Conservation (phyloP, 2,888 invertebrate genomes). For the Pasiphila rectangulata region DNA sequence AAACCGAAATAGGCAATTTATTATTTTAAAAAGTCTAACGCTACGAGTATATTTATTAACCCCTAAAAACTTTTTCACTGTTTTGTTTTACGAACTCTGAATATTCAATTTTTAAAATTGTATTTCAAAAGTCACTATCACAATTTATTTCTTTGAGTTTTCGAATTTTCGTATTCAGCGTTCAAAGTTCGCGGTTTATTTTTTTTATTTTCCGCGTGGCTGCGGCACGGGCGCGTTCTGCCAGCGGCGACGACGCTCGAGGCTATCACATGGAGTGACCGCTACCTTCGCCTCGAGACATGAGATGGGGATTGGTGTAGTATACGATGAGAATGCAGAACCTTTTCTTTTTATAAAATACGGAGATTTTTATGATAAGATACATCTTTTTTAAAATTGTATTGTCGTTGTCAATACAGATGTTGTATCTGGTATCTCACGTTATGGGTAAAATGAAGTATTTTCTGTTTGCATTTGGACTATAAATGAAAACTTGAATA, state of each 20-base stretch:
- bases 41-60: no score
- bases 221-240: conserved; percentile 48
- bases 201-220: conserved; percentile 55
- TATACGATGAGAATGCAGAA: conserved; percentile 43
- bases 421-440: no score
- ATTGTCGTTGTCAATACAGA: no score
- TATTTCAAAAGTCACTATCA: not conserved
- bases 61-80: no score
- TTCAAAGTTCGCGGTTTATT: conserved; percentile 16
- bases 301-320: conserved; percentile 62
- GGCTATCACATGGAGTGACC: conserved; percentile 77
- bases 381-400: no score
- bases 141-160: not conserved
- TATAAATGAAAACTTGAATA: no score
- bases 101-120: not conserved
- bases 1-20: no score
- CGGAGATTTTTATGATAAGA: not conserved
- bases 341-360: conserved; percentile 22
- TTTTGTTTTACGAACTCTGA: no score
- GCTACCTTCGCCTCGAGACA: conserved; percentile 53
- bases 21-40: no score
- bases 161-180: conserved; percentile 4
- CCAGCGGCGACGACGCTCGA: conserved; percentile 64
- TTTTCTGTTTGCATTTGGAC: no score
- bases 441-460: no score